These are phyloP conservation scores for Eupithecia abbreviata DNA, from an alignment of 2,888 invertebrate genomes.

Conservation along the genomic window DNA sequence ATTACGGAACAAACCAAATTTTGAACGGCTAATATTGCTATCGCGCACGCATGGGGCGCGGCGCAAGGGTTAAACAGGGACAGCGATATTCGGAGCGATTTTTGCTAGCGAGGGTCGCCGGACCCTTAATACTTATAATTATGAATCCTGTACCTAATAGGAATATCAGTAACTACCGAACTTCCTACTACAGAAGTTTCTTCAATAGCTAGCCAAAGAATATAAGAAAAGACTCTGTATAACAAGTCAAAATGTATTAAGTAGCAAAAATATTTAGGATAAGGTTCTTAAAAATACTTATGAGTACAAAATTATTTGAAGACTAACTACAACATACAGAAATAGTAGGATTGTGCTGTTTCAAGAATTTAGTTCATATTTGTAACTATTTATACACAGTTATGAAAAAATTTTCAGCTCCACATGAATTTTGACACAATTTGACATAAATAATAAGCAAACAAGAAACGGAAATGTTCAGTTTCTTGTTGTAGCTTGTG, in stretches of 20 bases:
- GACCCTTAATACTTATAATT: too few species aligned
- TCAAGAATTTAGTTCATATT: neutral
- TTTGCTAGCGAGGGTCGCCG: too few species aligned
- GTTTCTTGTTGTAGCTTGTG: neutral
- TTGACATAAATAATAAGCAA: neutral
- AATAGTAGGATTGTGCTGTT: neutral
- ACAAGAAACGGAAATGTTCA: too few species aligned
- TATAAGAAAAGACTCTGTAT: neutral
- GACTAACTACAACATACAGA: neutral
- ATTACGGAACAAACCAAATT: too few species aligned
- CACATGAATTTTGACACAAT: neutral
- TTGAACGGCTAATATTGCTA: too few species aligned
- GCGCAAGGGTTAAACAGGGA: too few species aligned
- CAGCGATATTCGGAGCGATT: too few species aligned
- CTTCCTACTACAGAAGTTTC: neutral
- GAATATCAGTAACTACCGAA: too few species aligned
- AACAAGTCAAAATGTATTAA: constrained; percentile 15
- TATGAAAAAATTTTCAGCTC: neutral
- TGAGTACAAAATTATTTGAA: neutral
- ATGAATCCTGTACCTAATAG: too few species aligned
- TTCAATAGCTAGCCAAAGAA: neutral
- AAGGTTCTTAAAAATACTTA: neutral
- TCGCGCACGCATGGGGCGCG: too few species aligned
- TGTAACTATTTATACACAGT: neutral
- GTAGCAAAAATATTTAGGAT: constrained; percentile 18